A percentile compares a stretch with the other conserved stretches of the same genome.
These are phyloP conservation scores for Procambarus clarkii DNA, from an alignment of 1,140 invertebrate species.

Conservation along the genomic window DNA sequence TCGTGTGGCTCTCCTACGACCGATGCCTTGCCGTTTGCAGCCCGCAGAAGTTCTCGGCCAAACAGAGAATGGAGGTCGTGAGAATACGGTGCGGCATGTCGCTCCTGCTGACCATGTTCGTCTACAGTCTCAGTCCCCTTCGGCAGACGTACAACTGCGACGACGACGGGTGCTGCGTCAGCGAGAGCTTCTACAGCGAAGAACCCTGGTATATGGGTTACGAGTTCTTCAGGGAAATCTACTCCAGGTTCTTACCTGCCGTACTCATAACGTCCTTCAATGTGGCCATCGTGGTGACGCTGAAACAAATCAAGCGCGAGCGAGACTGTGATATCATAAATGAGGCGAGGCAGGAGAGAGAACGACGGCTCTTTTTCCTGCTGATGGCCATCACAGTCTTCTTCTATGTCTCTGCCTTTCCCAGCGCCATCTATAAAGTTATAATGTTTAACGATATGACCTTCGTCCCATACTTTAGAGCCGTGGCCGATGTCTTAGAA, in stretches of 20 bases:
- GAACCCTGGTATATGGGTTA: slow-evolving; percentile 68
- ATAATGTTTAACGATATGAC: slow-evolving; percentile 50
- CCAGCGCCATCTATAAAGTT: slow-evolving; percentile 72
- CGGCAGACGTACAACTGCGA: slow-evolving; percentile 66
- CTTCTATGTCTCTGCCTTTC: slow-evolving; percentile 71
- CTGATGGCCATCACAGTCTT: slow-evolving; percentile 70
- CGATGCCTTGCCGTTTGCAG: slow-evolving; percentile 74
- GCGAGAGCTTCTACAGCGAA: slow-evolving; percentile 47
- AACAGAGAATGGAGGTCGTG: slow-evolving; percentile 67
- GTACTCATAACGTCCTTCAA: slow-evolving; percentile 69
- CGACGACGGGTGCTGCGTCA: slow-evolving; percentile 55
- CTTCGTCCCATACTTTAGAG: slow-evolving; percentile 60
- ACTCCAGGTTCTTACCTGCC: slow-evolving; percentile 69
- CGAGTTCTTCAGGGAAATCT: slow-evolving; percentile 70
- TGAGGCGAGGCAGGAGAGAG: slow-evolving; percentile 65
- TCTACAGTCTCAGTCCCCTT: slow-evolving; percentile 69
- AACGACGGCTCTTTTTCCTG: slow-evolving; percentile 64
- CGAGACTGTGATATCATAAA: slow-evolving; percentile 60
- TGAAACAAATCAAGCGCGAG: slow-evolving; percentile 57
- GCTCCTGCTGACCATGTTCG: slow-evolving; percentile 55
- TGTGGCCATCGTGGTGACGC: slow-evolving; percentile 68
- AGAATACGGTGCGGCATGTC: slow-evolving; percentile 60
- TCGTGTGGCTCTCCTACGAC: slow-evolving; percentile 75
- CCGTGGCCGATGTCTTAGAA: slow-evolving; percentile 69
- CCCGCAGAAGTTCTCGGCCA: slow-evolving; percentile 74